These are phyloP conservation scores for Pipistrellus pipistrellus DNA, from an alignment of 2,797 vertebrate genomes.

Conservation along the genomic window DNA sequence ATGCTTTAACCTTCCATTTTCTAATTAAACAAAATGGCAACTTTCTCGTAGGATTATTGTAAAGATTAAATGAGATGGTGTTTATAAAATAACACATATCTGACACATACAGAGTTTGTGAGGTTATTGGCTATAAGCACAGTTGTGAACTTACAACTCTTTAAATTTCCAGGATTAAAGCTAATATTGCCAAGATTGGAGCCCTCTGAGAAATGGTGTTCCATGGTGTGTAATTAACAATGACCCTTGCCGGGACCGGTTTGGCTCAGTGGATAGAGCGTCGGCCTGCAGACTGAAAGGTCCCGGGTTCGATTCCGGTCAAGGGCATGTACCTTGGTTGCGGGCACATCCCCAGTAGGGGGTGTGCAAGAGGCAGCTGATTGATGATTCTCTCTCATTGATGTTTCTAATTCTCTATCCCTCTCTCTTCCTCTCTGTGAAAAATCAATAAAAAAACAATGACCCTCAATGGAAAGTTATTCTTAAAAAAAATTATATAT, in stretches of 20 bases:
- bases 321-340: too few species aligned
- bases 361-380: too few species aligned
- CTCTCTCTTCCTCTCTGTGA: too few species aligned
- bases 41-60: background rate
- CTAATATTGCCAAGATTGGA: background rate
- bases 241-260: too few species aligned
- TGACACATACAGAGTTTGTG: constrained; percentile 5
- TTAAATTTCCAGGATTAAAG: constrained; percentile 1
- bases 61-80: background rate
- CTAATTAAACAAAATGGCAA: background rate
- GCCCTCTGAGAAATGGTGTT: background rate
- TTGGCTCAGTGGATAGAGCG: too few species aligned
- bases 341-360: too few species aligned
- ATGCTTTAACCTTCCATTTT: constrained; percentile 20
- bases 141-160: background rate
- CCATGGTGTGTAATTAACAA: background rate
- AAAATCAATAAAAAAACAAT: too few species aligned
- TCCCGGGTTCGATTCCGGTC: too few species aligned
- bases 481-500: background rate
- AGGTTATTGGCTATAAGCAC: background rate
- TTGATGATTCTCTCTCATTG: too few species aligned
- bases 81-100: background rate
- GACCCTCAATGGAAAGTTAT: background rate
- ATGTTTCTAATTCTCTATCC: too few species aligned
- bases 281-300: too few species aligned